A percentile compares a stretch with the other conserved stretches of the same genome.
Evolutionary conservation across 2,113 vertebrate species (phyloP).

Genomic region (Dromiciops gliroides): DNA sequence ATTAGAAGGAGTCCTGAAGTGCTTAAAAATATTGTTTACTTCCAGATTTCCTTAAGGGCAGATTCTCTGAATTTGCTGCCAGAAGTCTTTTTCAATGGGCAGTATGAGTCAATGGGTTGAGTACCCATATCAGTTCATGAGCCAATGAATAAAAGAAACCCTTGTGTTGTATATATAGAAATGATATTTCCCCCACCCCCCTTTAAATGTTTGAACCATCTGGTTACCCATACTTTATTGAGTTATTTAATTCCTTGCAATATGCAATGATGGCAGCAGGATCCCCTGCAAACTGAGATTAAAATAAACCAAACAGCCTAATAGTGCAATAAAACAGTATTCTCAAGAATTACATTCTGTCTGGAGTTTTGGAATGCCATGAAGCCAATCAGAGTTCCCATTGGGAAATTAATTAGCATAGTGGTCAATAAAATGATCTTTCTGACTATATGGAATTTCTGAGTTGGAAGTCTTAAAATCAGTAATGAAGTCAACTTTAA

Average conservation of each 20-base stretch:
- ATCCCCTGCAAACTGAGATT: conserved; percentile 11
- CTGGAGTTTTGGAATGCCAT: not conserved
- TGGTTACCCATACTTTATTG: not conserved
- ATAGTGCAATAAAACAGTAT: not conserved
- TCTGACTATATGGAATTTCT: conserved; percentile 1
- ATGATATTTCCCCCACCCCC: not conserved
- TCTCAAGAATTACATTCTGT: not conserved
- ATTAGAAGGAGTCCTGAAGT: not conserved
- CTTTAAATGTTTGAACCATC: conserved; percentile 24
- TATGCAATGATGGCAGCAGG: conserved; percentile 9
- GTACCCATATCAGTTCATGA: not conserved
- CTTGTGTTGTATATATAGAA: not conserved
- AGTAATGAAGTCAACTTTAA: not conserved
- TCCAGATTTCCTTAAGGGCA: not conserved
- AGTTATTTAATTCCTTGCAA: conserved; percentile 1
- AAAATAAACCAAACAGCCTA: conserved; percentile 8
- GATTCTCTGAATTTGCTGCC: not conserved
- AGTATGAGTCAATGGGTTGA: not conserved
- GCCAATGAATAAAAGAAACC: not conserved
- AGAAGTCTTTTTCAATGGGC: not conserved
- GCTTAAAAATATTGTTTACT: not conserved
- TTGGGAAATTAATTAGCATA: conserved; percentile 20
- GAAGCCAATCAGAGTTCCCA: conserved; percentile 8
- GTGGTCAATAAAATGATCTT: not conserved
- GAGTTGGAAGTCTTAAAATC: not conserved